Evolutionary conservation across 1,140 invertebrate species (phyloP), one percentile per base, ranked within the genome.

Genomic region (Drosophila sturtevanti): DNA sequence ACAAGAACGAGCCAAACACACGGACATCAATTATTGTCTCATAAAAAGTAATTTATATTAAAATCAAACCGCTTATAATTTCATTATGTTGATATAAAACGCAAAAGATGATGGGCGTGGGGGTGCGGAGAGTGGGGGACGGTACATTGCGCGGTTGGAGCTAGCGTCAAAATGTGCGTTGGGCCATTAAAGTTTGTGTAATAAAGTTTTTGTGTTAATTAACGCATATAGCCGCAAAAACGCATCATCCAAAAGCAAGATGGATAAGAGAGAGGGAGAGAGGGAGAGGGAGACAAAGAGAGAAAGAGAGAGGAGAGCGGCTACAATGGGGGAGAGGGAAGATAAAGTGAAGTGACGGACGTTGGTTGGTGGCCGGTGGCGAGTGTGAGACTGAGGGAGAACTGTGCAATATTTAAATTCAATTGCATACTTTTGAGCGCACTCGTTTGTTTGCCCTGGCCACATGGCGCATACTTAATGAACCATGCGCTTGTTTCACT

Each of bases 361-460:
- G 4, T 24, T 24, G 2, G 2, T 2, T 24, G 2, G 22, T 14
- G 38, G n/a, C n/a, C 6, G 1, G 38, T n/a, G n/a, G n/a, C 1
- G 7, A 4, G 38, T 14, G n/a, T 6, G 4, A n/a, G 7, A 14
- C 6, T 7, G n/a, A 48, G 55, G 56, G 62, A 65, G 56, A 75
- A 72, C 84, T 89, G 41, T 87, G 85, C 84, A 84, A 87, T 89
- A 87, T 87, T 87, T 87, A 89, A 89, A 89, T 89, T 89, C 84
- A 89, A 89, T 89, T 89, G 84, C 80, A 89, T 72, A 80, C 76
- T 89, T 87, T 87, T 41, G 58, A 82, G 84, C 79, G 77, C 67
- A 77, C 72, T 77, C 69, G 74, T 68, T 69, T 77, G 81, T 72
- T 77, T 79, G 62, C 54, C 52, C 52, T 63, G 67, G 82, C 79